Conservation (phyloP, 37 sponge, comb jelly and placozoan genomes). For the Axinella damicornis region DNA sequence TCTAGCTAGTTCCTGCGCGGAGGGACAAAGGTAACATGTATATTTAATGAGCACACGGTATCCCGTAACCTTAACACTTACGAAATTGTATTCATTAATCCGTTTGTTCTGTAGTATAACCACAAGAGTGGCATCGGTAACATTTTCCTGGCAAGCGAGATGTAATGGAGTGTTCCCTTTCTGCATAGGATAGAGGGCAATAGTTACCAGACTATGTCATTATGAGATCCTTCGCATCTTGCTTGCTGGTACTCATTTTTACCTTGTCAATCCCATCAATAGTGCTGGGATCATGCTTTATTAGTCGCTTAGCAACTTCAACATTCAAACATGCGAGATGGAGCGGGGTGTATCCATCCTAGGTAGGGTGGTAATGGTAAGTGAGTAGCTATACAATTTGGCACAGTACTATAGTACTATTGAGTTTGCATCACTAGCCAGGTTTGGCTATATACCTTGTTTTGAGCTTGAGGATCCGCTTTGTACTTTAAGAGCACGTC, state of each 20-base stretch:
- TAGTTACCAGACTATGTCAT: neutral
- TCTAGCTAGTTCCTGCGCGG: too few species aligned
- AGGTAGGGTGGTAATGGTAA: neutral
- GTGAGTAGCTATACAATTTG: too few species aligned
- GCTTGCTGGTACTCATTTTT: neutral
- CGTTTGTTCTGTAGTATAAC: too few species aligned
- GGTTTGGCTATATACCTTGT: too few species aligned
- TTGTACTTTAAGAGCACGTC: too few species aligned
- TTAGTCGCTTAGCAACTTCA: constrained; percentile 1
- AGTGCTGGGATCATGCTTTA: constrained; percentile 23
- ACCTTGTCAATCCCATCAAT: constrained; percentile 30
- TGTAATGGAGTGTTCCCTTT: neutral
- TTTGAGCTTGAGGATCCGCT: too few species aligned
- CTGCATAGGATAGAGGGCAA: neutral
- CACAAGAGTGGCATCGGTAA: neutral
- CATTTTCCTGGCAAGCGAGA: neutral
- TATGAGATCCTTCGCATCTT: neutral
- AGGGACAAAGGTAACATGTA: too few species aligned
- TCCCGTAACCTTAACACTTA: too few species aligned
- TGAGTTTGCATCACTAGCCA: too few species aligned
- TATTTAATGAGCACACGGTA: too few species aligned
- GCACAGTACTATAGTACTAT: too few species aligned
- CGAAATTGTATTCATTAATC: too few species aligned
- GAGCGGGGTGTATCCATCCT: neutral
- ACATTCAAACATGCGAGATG: constrained; percentile 19